These are phyloP conservation scores for Coregonus suidteri DNA, from an alignment of 2,797 vertebrate genomes.

Conservation along the genomic window DNA sequence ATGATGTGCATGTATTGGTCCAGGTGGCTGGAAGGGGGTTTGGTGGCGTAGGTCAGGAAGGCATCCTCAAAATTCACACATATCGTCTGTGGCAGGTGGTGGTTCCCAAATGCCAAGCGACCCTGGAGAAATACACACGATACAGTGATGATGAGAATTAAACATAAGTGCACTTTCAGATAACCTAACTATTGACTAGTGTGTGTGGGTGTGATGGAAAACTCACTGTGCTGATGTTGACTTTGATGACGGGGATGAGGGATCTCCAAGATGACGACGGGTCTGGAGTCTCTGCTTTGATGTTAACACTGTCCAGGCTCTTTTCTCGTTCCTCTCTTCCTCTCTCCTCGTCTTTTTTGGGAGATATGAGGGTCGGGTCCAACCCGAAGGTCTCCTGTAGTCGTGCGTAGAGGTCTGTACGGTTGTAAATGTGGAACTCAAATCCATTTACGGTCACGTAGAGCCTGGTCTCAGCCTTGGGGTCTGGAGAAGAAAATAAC, in stretches of 20 bases:
- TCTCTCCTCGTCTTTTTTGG: conserved; percentile 86
- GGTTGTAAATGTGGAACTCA: conserved; percentile 98
- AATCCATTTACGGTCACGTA: conserved; percentile 97
- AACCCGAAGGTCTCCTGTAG: conserved; percentile 97
- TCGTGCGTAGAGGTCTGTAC: conserved; percentile 89
- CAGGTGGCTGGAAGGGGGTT: conserved; percentile 96
- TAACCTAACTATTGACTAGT: neutral
- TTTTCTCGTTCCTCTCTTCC: conserved; percentile 78
- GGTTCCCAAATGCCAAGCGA: conserved; percentile 95
- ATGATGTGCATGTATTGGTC: conserved; percentile 98
- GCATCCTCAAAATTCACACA: conserved; percentile 97
- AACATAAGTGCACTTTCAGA: too few species aligned
- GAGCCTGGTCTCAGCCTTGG: conserved; percentile 95
- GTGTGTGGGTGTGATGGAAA: neutral
- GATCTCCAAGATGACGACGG: conserved; percentile 95
- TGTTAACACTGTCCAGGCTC: conserved; percentile 88
- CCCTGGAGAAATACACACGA: conserved; percentile 73
- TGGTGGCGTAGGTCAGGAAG: conserved; percentile 94
- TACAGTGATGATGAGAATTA: too few species aligned
- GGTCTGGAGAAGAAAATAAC: conserved; percentile 75
- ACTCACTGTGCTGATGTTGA: conserved; percentile 98
- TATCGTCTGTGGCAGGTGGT: conserved; percentile 93
- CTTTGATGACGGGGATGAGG: conserved; percentile 97
- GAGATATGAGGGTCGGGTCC: conserved; percentile 87
- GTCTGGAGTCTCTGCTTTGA: conserved; percentile 89